These are phyloP conservation scores for Cirrhinus molitorella DNA, from an alignment of 2,797 vertebrate genomes.

Conservation along the genomic window DNA sequence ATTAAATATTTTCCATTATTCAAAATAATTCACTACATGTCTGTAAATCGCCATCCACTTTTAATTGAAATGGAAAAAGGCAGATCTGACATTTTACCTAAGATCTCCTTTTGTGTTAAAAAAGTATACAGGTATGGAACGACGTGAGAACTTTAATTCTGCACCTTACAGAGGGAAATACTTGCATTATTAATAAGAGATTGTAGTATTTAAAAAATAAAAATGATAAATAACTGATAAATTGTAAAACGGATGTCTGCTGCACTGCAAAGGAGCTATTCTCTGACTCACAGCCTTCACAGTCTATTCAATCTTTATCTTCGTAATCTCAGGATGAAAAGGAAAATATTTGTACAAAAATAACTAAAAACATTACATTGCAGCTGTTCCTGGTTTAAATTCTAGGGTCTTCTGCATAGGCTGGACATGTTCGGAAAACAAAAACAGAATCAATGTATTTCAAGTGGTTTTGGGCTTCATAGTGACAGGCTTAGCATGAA, in stretches of 20 bases:
- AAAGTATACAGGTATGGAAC: not conserved
- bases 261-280: not conserved
- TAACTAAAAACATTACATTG: not conserved
- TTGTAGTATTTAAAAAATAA: not conserved
- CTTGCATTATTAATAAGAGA: not conserved
- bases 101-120: not conserved
- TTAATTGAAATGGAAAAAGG: not conserved
- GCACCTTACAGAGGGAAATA: not conserved
- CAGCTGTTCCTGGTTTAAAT: constrained; percentile 16
- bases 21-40: not conserved
- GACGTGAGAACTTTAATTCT: not conserved
- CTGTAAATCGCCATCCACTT: not conserved
- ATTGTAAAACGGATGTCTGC: not conserved
- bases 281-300: not conserved
- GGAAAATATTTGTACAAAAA: not conserved
- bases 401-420: not conserved
- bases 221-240: not conserved
- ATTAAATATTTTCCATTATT: not conserved
- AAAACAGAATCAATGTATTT: constrained; percentile 28
- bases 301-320: not conserved
- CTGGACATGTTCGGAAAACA: constrained; percentile 23
- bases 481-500: constrained; percentile 40
- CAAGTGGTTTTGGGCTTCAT: constrained; percentile 39
- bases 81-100: not conserved
- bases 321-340: not conserved